Conservation (phyloP, 2,113 vertebrate genomes). For the Tachuris rubrigastra region DNA sequence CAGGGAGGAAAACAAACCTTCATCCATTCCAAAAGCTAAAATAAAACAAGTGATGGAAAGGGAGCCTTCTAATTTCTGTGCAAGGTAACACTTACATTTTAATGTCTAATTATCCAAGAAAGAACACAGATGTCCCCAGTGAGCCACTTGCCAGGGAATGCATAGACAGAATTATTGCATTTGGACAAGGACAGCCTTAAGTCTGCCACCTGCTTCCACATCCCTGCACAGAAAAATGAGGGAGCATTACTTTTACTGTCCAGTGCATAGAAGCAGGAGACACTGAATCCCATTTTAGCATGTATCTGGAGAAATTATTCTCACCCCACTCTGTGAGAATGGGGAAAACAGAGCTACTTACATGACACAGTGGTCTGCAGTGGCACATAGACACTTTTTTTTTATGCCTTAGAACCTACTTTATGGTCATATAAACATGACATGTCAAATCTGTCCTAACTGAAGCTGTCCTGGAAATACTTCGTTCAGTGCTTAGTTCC, state of each 20-base stretch:
- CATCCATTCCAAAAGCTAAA: background rate
- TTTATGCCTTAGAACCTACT: background rate
- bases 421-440: background rate
- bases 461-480: background rate
- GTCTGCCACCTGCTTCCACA: background rate
- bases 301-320: background rate
- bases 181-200: background rate
- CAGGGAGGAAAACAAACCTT: background rate
- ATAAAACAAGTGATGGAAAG: background rate
- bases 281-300: background rate
- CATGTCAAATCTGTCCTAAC: background rate
- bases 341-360: background rate
- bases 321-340: background rate
- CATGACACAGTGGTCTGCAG: background rate
- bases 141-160: background rate
- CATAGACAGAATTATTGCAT: background rate
- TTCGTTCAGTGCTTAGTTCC: background rate
- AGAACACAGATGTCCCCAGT: background rate
- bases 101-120: background rate
- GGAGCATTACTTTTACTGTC: background rate
- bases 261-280: background rate
- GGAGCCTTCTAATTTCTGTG: background rate
- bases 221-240: background rate
- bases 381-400: fast-evolving
- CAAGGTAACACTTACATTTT: background rate